Conservation (phyloP, 1,140 invertebrate species). For the Drosophila repleta region DNA sequence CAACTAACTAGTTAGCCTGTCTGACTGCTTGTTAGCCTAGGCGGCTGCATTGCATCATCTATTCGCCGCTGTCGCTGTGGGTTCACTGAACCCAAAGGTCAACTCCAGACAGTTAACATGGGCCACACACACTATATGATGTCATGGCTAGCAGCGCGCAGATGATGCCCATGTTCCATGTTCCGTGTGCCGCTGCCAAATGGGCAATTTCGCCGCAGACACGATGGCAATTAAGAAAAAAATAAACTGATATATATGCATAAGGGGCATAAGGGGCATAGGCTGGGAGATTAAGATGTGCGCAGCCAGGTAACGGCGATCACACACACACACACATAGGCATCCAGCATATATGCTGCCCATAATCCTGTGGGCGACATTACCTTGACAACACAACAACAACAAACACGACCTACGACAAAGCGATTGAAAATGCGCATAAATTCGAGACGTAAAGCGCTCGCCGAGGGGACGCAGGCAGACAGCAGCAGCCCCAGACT, state of each 20-base stretch:
- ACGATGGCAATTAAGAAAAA: slow-evolving; percentile 12
- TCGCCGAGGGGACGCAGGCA: slow-evolving; percentile 18
- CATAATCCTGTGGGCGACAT: slow-evolving; percentile 74
- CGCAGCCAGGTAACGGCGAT: slow-evolving; percentile 4
- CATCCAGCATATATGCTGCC: slow-evolving; percentile 16
- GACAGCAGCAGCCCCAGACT: slow-evolving; percentile 17
- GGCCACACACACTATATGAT: slow-evolving; percentile 43
- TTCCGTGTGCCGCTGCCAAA: slow-evolving; percentile 31
- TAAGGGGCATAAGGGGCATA: neutral
- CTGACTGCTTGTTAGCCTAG: neutral
- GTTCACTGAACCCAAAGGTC: slow-evolving; percentile 74
- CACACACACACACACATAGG: too few species aligned
- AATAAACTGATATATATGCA: neutral
- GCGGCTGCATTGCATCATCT: slow-evolving; percentile 56
- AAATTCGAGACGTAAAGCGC: slow-evolving; percentile 63
- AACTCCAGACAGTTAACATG: slow-evolving; percentile 44
- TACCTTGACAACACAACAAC: slow-evolving; percentile 71
- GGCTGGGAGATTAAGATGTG: slow-evolving; percentile 11
- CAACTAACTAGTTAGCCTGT: too few species aligned
- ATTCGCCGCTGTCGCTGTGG: slow-evolving; percentile 10
- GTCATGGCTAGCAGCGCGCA: slow-evolving; percentile 52
- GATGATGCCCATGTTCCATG: slow-evolving; percentile 6
- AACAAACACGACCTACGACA: slow-evolving; percentile 82
- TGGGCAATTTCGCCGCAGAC: slow-evolving; percentile 12
- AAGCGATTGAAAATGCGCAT: slow-evolving; percentile 81